These are phyloP conservation scores for Platerodrilus igneus DNA, from an alignment of 2,888 invertebrate species.

Conservation along the genomic window DNA sequence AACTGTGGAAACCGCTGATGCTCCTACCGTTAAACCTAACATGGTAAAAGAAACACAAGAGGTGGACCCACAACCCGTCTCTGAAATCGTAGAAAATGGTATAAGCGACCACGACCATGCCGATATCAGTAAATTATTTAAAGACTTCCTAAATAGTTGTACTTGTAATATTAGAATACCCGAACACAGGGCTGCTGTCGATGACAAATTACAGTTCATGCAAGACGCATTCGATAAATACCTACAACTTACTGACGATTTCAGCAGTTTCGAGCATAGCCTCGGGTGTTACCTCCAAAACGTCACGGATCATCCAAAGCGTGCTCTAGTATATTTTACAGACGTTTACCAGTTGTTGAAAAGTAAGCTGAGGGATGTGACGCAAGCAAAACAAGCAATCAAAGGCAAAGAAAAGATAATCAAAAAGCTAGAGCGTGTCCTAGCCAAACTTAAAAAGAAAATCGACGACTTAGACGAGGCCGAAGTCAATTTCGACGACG, in stretches of 20 bases:
- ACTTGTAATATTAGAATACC: slow-evolving; percentile 6
- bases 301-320: not conserved
- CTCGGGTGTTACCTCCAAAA: slow-evolving; percentile 4
- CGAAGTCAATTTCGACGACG: slow-evolving; percentile 68
- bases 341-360: slow-evolving; percentile 16
- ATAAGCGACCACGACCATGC: slow-evolving; percentile 3
- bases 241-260: slow-evolving; percentile 1
- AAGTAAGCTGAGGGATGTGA: not conserved
- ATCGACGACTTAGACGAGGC: slow-evolving; percentile 61
- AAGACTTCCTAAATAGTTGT: slow-evolving; percentile 13
- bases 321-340: slow-evolving; percentile 8
- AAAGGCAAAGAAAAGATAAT: slow-evolving; percentile 27
- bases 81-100: no score
- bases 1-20: not conserved
- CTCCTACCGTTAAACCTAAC: no score
- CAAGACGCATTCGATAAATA: slow-evolving; percentile 14
- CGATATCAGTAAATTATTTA: slow-evolving; percentile 5
- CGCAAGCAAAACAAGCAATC: slow-evolving; percentile 23
- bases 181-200: slow-evolving; percentile 7
- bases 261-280: slow-evolving; percentile 8
- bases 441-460: slow-evolving; percentile 58
- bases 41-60: no score
- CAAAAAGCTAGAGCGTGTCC: slow-evolving; percentile 46
- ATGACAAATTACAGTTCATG: slow-evolving; percentile 10
- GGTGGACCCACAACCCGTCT: no score